Percentiles rank a stretch among this genome's conserved stretches.
Evolutionary conservation across 2,113 vertebrate species (phyloP).

Genomic region (Uria lomvia): DNA sequence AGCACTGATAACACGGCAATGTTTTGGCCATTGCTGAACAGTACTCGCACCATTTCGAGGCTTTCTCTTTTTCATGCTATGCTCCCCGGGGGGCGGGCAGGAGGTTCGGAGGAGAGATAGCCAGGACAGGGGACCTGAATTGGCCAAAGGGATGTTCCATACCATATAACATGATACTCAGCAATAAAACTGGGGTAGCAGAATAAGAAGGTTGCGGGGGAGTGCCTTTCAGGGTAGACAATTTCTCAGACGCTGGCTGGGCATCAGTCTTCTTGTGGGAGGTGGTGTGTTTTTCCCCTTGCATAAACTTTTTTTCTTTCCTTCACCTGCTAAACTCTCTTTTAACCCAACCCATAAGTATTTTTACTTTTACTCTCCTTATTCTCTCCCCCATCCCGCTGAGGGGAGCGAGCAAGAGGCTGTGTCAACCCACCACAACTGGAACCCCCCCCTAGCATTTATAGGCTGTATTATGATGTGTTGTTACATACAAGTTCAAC

Average conservation of each 20-base stretch:
- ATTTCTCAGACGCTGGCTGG: neutral
- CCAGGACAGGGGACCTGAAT: neutral
- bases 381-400: rapidly evolving
- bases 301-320: neutral
- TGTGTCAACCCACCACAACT: neutral
- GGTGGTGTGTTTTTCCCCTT: neutral
- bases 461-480: too few relatives aligned
- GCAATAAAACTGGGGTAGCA: neutral
- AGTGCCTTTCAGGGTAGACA: neutral
- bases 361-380: neutral
- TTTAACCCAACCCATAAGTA: neutral
- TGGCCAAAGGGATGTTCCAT: neutral
- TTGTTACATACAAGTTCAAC: neutral
- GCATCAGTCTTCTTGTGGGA: neutral
- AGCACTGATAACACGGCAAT: neutral
- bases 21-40: neutral
- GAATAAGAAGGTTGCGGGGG: neutral
- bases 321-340: neutral
- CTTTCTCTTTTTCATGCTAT: neutral
- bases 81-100: neutral
- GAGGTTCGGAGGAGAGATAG: neutral
- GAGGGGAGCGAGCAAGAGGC: neutral
- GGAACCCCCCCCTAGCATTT: neutral
- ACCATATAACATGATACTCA: neutral
- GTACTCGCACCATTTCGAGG: neutral